phyloP scores from a whole-genome alignment of 2,888 invertebrate species.

The Allophyes oxyacanthae region DNA sequence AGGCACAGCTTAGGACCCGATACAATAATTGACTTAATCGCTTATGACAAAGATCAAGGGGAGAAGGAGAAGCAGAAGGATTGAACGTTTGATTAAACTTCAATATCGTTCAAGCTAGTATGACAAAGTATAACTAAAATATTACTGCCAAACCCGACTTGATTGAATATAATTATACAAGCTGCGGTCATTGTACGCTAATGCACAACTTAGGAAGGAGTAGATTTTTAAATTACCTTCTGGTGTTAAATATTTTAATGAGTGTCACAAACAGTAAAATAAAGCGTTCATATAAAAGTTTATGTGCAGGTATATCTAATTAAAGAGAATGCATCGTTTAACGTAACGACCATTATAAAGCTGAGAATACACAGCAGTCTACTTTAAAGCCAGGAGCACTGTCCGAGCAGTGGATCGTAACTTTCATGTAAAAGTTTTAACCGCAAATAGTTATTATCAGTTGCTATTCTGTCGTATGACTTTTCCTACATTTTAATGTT shows the following conservation, averaged over 20 bases:
- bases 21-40: no score
- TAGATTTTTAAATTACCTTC: neutral
- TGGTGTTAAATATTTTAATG: constrained; percentile 1
- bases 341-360: constrained; percentile 30
- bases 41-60: no score
- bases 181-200: constrained; percentile 7
- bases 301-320: constrained; percentile 32
- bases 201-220: neutral
- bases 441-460: constrained; percentile 38
- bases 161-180: constrained; percentile 11
- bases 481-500: constrained; percentile 2
- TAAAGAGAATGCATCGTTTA: constrained; percentile 45
- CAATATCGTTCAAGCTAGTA: constrained; percentile 2
- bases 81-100: neutral
- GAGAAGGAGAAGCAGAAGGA: no score
- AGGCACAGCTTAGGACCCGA: no score
- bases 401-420: constrained; percentile 23
- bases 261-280: constrained; percentile 5
- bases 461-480: constrained; percentile 2
- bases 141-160: neutral
- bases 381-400: constrained; percentile 13
- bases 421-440: constrained; percentile 27
- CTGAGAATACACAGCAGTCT: constrained; percentile 16
- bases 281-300: constrained; percentile 23
- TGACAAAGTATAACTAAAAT: constrained; percentile 12